Base-by-base conservation (phyloP, 1,140 invertebrate species). In the Drosophila serrata region DNA sequence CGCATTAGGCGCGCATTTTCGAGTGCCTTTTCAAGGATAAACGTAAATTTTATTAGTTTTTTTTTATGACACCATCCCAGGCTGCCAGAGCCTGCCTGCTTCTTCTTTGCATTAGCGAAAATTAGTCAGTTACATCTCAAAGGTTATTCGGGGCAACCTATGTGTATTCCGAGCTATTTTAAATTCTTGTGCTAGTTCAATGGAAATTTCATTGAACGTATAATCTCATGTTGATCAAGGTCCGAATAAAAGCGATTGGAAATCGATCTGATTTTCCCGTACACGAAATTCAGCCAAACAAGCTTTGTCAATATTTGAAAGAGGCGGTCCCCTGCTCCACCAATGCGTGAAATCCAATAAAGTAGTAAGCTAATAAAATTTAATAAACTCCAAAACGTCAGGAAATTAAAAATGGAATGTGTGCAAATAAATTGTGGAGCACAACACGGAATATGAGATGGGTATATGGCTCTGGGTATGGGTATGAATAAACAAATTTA, bases 31-130 rank as follows among this genome's bases (percentile, higher is more conserved):
- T 80, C 81, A 90, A 69, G 85, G 85, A 90, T 90, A 90, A 90
- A 90, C 85, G 85, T 90, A 90, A 90, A 90, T 90, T 90, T 90
- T 90, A 90, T 90, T 90, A 90, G 85, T 90, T 87, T 88, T 84
- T 88, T 84, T 61, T 70, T 75, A 64, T 77, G 45, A 67, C 55
- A 33, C 39, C 55, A 22, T 37, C 31, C 31, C 31, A 35, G 31
- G 9, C 39, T 17, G 9, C 27, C 29, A 61, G 31, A 33, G 35
- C 1, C 33, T 19, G 58, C 53, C 62, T 61, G 37, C 75, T 31
- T 59, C 65, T 75, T 79, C 72, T 76, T 88, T 90, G 81, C 85
- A 90, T 90, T 90, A 90, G 85, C 78, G 85, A 90, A 90, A 90
- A 90, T 90, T 90, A 90, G 85, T 85, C 86, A 81, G 79, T 45